phyloP scores from a whole-genome alignment of 2,888 invertebrate genomes.

The Galeopsomyia nigrocyanea region DNA sequence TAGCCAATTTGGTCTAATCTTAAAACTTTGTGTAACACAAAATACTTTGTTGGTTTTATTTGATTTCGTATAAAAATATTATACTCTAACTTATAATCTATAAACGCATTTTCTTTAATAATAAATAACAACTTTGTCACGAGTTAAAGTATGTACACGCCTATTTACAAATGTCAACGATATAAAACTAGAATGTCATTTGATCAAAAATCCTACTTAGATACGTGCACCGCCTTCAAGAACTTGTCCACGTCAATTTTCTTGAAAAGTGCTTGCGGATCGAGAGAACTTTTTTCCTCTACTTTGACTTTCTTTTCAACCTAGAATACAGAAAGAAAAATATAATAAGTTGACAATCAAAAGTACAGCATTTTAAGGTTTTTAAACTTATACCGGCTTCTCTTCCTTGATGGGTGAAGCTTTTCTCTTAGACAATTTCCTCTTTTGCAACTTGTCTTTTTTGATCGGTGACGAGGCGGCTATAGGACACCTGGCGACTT shows the following conservation, averaged over 20 bases:
- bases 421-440: conserved; percentile 56
- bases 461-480: conserved; percentile 59
- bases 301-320: conserved; percentile 51
- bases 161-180: conserved; percentile 41
- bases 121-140: conserved; percentile 37
- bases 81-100: neutral
- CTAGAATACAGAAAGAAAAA: conserved; percentile 46
- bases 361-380: conserved; percentile 17
- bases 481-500: conserved; percentile 51
- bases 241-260: conserved; percentile 59
- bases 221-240: conserved; percentile 59
- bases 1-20: neutral
- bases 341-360: conserved; percentile 6
- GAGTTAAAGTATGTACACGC: conserved; percentile 23
- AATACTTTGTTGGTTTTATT: neutral
- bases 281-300: conserved; percentile 19
- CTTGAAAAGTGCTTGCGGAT: conserved; percentile 56
- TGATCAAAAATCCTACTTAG: conserved; percentile 47
- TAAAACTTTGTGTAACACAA: conserved; percentile 20
- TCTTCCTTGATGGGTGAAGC: conserved; percentile 50
- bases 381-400: conserved; percentile 53
- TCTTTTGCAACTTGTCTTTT: conserved; percentile 29
- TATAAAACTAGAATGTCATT: conserved; percentile 19
- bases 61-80: conserved; percentile 21
- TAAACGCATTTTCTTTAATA: conserved; percentile 12